Conservation (phyloP, 1,140 invertebrate genomes). For the Drosophila sturtevanti region DNA sequence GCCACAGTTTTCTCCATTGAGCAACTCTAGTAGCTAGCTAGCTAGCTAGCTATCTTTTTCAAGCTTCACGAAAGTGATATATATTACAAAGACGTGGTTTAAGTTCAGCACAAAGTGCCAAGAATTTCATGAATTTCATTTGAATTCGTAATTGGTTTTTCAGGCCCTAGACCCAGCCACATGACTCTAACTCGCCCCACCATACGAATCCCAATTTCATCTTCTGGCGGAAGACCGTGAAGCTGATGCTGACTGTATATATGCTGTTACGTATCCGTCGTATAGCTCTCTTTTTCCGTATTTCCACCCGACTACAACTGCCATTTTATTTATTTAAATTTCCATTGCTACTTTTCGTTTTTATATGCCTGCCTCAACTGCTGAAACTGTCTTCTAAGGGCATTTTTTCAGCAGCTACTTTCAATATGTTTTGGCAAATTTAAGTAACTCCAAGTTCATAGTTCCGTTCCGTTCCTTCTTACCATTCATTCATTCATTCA, state of each 20-base stretch:
- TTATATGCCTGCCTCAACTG: constrained; percentile 18
- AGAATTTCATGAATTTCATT: constrained; percentile 72
- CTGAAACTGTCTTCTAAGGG: constrained; percentile 29
- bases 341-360: constrained; percentile 32
- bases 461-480: constrained; percentile 16
- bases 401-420: constrained; percentile 25
- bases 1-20: constrained; percentile 13
- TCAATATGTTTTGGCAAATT: constrained; percentile 42
- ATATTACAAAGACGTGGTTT: constrained; percentile 65
- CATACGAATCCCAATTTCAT: background rate
- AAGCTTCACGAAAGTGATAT: constrained; percentile 49
- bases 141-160: constrained; percentile 67
- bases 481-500: background rate
- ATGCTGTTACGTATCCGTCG: constrained; percentile 3
- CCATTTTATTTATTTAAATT: constrained; percentile 67
- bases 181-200: constrained; percentile 22
- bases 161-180: background rate
- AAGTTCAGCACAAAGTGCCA: constrained; percentile 58
- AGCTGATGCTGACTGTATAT: constrained; percentile 17
- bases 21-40: background rate
- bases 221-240: constrained; percentile 18
- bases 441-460: constrained; percentile 59
- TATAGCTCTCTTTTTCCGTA: constrained; percentile 31
- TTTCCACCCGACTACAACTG: constrained; percentile 13
- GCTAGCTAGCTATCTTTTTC: no score